Evolutionary conservation across 2,113 vertebrate genomes (phyloP).

Genomic region (Asarcornis scutulata): DNA sequence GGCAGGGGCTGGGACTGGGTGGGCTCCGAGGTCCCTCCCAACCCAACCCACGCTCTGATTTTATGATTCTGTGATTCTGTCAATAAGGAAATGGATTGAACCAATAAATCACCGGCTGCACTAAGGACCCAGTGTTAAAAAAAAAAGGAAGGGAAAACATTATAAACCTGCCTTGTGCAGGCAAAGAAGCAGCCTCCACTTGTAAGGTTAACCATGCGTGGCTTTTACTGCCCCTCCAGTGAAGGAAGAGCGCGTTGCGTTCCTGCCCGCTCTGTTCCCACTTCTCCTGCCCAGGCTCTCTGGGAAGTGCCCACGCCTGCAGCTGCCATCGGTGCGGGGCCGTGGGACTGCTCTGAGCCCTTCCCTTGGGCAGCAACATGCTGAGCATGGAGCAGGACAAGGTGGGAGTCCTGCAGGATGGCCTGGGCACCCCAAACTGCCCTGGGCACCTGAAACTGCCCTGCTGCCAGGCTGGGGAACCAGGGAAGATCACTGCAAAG

Average conservation of each 20-base stretch:
- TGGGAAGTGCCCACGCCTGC: fast-evolving
- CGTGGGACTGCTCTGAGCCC: fast-evolving
- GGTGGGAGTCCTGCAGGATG: too few species aligned
- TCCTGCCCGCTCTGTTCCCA: neutral
- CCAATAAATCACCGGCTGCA: slow-evolving; percentile 84
- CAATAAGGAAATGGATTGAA: slow-evolving; percentile 92
- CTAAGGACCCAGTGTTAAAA: slow-evolving; percentile 64
- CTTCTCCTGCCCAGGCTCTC: neutral
- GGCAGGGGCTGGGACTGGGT: too few species aligned
- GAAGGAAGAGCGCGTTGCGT: neutral
- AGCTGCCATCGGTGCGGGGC: too few species aligned
- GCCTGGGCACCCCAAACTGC: neutral
- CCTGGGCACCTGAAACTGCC: neutral
- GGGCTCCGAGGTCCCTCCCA: too few species aligned
- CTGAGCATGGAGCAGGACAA: neutral
- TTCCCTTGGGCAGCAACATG: fast-evolving
- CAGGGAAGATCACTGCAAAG: neutral
- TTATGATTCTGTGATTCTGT: too few species aligned
- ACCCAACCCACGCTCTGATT: too few species aligned
- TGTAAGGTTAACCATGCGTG: slow-evolving; percentile 37
- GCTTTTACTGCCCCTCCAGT: neutral
- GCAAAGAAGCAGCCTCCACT: slow-evolving; percentile 4
- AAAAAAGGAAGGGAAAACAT: slow-evolving; percentile 69
- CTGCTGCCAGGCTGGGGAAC: neutral
- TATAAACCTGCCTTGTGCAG: slow-evolving; percentile 71